Percentiles rank a stretch among this genome's conserved stretches.
Conservation (phyloP, 2,797 vertebrate genomes). For the Amblyopsis hoosieri region DNA sequence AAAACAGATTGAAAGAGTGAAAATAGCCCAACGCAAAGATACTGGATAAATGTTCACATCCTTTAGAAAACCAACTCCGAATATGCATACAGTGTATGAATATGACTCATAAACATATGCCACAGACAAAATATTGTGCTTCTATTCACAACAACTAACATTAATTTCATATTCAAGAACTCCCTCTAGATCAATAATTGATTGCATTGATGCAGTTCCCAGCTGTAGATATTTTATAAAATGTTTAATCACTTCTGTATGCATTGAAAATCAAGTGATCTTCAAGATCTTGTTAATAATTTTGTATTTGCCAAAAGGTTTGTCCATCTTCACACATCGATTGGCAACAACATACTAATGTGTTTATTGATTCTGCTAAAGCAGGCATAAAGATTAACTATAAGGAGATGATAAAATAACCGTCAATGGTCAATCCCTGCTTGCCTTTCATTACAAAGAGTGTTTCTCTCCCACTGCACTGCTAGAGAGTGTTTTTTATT, state of each 20-base stretch:
- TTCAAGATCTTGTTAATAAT: slow-evolving; percentile 27
- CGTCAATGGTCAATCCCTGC: slow-evolving; percentile 17
- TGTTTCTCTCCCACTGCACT: neutral
- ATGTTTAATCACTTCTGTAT: slow-evolving; percentile 40
- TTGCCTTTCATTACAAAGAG: slow-evolving; percentile 19
- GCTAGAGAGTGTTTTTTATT: too few relatives aligned
- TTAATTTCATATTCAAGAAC: slow-evolving; percentile 57
- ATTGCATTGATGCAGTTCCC: slow-evolving; percentile 54
- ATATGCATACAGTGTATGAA: neutral
- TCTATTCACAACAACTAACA: slow-evolving; percentile 56
- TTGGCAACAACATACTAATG: slow-evolving; percentile 56
- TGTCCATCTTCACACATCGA: slow-evolving; percentile 45
- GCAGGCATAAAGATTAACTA: slow-evolving; percentile 41
- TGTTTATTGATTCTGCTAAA: slow-evolving; percentile 51
- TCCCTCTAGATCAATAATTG: slow-evolving; percentile 48
- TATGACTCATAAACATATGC: neutral
- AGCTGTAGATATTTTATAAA: slow-evolving; percentile 66
- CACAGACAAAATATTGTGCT: slow-evolving; percentile 7
- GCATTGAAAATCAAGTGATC: slow-evolving; percentile 47
- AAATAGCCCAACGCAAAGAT: too few relatives aligned
- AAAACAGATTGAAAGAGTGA: too few relatives aligned
- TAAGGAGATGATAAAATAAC: slow-evolving; percentile 44
- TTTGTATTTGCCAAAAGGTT: slow-evolving; percentile 30
- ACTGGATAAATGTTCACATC: too few relatives aligned
- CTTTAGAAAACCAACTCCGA: too few relatives aligned